Conservation (phyloP, 2,888 invertebrate genomes). For the Coelinius sp. region DNA sequence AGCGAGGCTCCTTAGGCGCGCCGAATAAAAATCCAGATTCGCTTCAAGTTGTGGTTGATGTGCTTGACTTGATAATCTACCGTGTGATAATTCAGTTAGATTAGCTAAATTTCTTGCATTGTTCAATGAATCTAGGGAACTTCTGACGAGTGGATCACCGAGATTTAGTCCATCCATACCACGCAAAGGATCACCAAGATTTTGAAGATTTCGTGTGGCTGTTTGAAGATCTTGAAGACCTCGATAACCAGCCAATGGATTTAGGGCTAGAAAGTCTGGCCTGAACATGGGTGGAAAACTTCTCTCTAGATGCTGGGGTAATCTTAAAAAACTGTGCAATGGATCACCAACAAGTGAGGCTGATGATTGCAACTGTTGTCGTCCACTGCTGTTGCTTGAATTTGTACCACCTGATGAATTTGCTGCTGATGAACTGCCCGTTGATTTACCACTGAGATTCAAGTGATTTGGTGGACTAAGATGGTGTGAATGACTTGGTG, state of each 20-base stretch:
- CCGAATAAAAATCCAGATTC: constrained; percentile 99
- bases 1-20: constrained; percentile 98
- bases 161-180: constrained; percentile 68
- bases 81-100: constrained; percentile 65
- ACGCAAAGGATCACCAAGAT: constrained; percentile 66
- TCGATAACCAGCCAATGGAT: constrained; percentile 65
- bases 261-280: constrained; percentile 66
- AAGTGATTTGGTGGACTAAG: constrained; percentile 68
- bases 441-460: constrained; percentile 69
- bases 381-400: constrained; percentile 59
- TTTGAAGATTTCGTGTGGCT: constrained; percentile 67
- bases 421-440: constrained; percentile 68
- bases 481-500: constrained; percentile 67
- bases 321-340: constrained; percentile 65
- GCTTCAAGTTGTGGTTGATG: constrained; percentile 85
- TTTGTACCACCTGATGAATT: constrained; percentile 67
- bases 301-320: constrained; percentile 66
- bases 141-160: constrained; percentile 66
- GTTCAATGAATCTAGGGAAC: constrained; percentile 67
- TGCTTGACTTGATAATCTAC: constrained; percentile 60
- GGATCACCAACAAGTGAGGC: constrained; percentile 67
- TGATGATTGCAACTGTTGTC: constrained; percentile 64
- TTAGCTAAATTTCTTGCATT: constrained; percentile 69
- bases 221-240: constrained; percentile 68
- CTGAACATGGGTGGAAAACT: constrained; percentile 69